Conservation (phyloP, 2,888 invertebrate species). For the Latheticus oryzae region DNA sequence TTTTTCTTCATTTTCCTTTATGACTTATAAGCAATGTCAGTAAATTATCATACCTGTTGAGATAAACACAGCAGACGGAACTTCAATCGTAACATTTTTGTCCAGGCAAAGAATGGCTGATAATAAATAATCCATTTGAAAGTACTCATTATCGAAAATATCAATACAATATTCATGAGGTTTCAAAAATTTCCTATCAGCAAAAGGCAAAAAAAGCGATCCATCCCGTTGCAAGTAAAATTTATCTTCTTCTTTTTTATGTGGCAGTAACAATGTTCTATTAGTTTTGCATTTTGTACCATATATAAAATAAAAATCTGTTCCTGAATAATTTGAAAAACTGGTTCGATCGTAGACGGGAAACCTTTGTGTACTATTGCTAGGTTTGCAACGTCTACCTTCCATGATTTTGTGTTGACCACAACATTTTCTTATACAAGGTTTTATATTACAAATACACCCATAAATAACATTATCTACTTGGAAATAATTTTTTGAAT, state of each 20-base stretch:
- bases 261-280: slow-evolving; percentile 25
- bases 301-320: slow-evolving; percentile 35
- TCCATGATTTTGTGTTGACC: slow-evolving; percentile 9
- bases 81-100: too few relatives aligned
- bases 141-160: slow-evolving; percentile 21
- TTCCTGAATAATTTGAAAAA: neutral
- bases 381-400: slow-evolving; percentile 4
- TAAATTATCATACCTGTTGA: too few relatives aligned
- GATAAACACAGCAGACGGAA: too few relatives aligned
- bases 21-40: too few relatives aligned
- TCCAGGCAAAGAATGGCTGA: slow-evolving; percentile 3
- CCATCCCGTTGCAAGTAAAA: slow-evolving; percentile 44
- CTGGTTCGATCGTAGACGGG: neutral
- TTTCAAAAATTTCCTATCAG: neutral
- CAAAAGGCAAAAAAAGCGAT: slow-evolving; percentile 26
- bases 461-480: slow-evolving; percentile 8
- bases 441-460: slow-evolving; percentile 28
- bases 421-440: slow-evolving; percentile 34
- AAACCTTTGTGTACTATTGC: neutral
- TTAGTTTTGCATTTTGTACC: slow-evolving; percentile 8
- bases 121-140: neutral
- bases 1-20: too few relatives aligned
- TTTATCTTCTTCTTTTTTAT: slow-evolving; percentile 19
- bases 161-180: slow-evolving; percentile 43
- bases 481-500: neutral